Percentiles rank a stretch among this genome's conserved stretches.
These are phyloP conservation scores for Cepaea nemoralis DNA, from an alignment of 1,140 invertebrate species.

Conservation along the genomic window DNA sequence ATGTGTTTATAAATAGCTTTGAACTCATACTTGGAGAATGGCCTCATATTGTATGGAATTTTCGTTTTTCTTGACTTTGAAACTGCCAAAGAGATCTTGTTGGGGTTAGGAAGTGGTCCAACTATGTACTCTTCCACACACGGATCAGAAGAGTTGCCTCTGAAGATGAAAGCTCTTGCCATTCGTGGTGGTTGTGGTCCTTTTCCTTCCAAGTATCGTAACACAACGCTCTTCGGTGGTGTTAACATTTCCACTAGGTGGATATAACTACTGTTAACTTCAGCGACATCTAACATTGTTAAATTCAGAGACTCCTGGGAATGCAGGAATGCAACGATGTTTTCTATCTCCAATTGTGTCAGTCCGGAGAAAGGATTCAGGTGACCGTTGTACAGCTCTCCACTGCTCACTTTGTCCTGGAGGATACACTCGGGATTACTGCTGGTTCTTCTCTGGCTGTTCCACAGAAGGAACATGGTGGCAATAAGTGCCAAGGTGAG, in stretches of 20 bases:
- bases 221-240: conserved; percentile 51
- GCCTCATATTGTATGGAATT: conserved; percentile 58
- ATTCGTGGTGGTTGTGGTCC: conserved; percentile 51
- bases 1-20: conserved; percentile 54
- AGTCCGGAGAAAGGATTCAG: conserved; percentile 49
- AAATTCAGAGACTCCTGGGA: conserved; percentile 37
- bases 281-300: conserved; percentile 27
- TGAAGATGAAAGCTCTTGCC: conserved; percentile 61
- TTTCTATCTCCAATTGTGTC: conserved; percentile 47
- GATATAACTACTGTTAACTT: conserved; percentile 58
- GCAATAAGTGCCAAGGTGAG: neutral
- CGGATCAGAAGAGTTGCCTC: conserved; percentile 54
- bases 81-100: conserved; percentile 45
- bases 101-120: conserved; percentile 54
- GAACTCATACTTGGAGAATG: conserved; percentile 62
- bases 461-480: neutral
- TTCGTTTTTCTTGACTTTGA: conserved; percentile 50
- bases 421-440: neutral
- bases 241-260: conserved; percentile 61
- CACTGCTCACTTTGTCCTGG: neutral
- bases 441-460: neutral
- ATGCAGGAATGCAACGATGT: conserved; percentile 47
- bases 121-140: conserved; percentile 65
- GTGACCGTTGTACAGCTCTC: conserved; percentile 25
- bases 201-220: conserved; percentile 54